A percentile compares a stretch with the other conserved stretches of the same genome.
These are phyloP conservation scores for Bombylius discolor DNA, from an alignment of 2,888 invertebrate genomes.

Conservation along the genomic window DNA sequence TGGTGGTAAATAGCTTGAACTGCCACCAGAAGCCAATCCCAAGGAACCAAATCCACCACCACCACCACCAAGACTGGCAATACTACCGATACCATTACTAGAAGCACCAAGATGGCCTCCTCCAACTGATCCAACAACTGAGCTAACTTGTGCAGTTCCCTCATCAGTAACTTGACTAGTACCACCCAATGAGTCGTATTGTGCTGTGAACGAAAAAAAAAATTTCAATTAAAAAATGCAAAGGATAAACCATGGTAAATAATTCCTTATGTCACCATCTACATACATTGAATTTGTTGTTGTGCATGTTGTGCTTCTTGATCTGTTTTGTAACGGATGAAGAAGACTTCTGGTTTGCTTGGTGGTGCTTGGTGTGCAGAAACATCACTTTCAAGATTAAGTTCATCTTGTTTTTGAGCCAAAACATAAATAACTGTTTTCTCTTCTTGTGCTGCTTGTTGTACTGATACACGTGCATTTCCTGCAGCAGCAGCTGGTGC, in stretches of 20 bases:
- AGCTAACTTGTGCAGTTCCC: constrained; percentile 25
- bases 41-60: constrained; percentile 3
- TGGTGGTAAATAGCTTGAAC: background rate
- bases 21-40: background rate
- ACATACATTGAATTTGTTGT: constrained; percentile 29
- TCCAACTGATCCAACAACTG: constrained; percentile 26
- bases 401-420: constrained; percentile 27
- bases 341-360: constrained; percentile 34
- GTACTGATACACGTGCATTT: constrained; percentile 25
- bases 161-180: constrained; percentile 27
- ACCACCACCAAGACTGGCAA: constrained; percentile 6
- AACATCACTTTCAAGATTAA: constrained; percentile 26
- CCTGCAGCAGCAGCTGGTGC: constrained; percentile 24
- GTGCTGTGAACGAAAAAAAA: constrained; percentile 16
- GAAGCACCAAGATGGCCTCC: constrained; percentile 8
- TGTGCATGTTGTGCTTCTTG: constrained; percentile 31
- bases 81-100: constrained; percentile 15
- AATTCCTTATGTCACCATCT: background rate
- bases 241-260: no score
- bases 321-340: constrained; percentile 33
- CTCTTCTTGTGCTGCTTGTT: constrained; percentile 30
- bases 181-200: constrained; percentile 31
- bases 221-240: no score
- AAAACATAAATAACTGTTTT: constrained; percentile 35
- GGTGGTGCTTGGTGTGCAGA: constrained; percentile 31